A percentile compares a stretch with the other conserved stretches of the same genome.
phyloP scores from a whole-genome alignment of 2,797 vertebrate species.

The Gymnoscopelus braueri region DNA sequence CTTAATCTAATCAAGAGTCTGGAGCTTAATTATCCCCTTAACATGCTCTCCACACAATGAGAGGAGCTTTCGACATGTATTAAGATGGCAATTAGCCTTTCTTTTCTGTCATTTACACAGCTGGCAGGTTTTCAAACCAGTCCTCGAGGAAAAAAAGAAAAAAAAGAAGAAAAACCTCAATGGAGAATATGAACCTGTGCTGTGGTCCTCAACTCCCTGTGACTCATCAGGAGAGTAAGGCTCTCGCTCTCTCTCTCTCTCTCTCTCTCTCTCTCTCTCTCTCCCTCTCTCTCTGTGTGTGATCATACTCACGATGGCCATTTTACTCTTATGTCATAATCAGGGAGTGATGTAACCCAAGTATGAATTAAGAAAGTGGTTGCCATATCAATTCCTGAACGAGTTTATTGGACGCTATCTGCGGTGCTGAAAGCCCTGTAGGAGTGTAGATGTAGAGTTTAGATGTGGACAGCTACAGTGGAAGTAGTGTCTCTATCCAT shows the following conservation, averaged over 20 bases:
- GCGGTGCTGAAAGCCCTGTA: too few relatives aligned
- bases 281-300: neutral
- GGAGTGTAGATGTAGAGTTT: too few relatives aligned
- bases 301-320: neutral
- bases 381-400: too few relatives aligned
- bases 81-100: conserved; percentile 77
- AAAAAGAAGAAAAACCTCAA: conserved; percentile 32
- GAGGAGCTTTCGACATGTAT: conserved; percentile 75
- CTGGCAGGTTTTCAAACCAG: conserved; percentile 54
- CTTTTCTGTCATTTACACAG: conserved; percentile 73
- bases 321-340: too few relatives aligned
- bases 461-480: too few relatives aligned
- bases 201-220: too few relatives aligned
- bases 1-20: conserved; percentile 80
- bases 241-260: conserved; percentile 11
- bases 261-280: conserved; percentile 1
- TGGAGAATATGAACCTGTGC: conserved; percentile 31
- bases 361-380: too few relatives aligned
- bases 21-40: conserved; percentile 79
- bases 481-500: too few relatives aligned
- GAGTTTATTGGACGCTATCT: too few relatives aligned
- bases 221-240: conserved; percentile 26
- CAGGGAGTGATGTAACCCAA: too few relatives aligned
- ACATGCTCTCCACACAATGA: conserved; percentile 74
- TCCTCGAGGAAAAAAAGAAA: conserved; percentile 27